Conservation (phyloP, 2,797 vertebrate genomes). For the Sciaenops ocellatus region DNA sequence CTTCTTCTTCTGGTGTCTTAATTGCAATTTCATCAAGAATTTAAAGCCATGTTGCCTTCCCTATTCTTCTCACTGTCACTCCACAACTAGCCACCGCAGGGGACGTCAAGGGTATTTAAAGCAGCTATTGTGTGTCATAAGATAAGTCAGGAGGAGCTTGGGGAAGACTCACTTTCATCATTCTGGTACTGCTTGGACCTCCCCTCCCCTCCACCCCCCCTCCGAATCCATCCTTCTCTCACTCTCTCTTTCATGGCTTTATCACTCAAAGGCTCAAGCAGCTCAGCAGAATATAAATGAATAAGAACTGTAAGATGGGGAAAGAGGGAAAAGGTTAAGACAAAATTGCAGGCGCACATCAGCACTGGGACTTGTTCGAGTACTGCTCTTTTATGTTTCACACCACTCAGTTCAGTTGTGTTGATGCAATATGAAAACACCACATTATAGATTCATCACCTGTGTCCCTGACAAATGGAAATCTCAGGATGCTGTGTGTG, state of each 20-base stretch:
- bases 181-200: slow-evolving; percentile 65
- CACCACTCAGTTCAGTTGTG: slow-evolving; percentile 17
- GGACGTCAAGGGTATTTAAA: slow-evolving; percentile 80
- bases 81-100: slow-evolving; percentile 63
- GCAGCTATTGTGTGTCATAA: slow-evolving; percentile 78
- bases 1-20: slow-evolving; percentile 71
- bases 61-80: slow-evolving; percentile 76
- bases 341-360: slow-evolving; percentile 52
- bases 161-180: slow-evolving; percentile 80
- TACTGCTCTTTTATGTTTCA: slow-evolving; percentile 45
- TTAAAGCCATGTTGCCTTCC: slow-evolving; percentile 65
- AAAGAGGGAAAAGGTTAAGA: slow-evolving; percentile 49
- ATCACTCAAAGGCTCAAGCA: slow-evolving; percentile 75
- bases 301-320: slow-evolving; percentile 52
- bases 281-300: slow-evolving; percentile 81
- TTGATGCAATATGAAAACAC: slow-evolving; percentile 52
- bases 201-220: slow-evolving; percentile 24
- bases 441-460: slow-evolving; percentile 52
- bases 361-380: slow-evolving; percentile 45
- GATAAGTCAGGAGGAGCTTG: slow-evolving; percentile 80
- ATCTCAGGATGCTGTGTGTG: slow-evolving; percentile 16
- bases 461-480: slow-evolving; percentile 38
- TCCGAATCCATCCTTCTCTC: slow-evolving; percentile 61
- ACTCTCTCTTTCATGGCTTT: slow-evolving; percentile 72
- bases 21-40: slow-evolving; percentile 85